A percentile compares a stretch with the other conserved stretches of the same genome.
These are phyloP conservation scores for Hydrolagus colliei DNA, from an alignment of 2,797 vertebrate genomes.

Conservation along the genomic window DNA sequence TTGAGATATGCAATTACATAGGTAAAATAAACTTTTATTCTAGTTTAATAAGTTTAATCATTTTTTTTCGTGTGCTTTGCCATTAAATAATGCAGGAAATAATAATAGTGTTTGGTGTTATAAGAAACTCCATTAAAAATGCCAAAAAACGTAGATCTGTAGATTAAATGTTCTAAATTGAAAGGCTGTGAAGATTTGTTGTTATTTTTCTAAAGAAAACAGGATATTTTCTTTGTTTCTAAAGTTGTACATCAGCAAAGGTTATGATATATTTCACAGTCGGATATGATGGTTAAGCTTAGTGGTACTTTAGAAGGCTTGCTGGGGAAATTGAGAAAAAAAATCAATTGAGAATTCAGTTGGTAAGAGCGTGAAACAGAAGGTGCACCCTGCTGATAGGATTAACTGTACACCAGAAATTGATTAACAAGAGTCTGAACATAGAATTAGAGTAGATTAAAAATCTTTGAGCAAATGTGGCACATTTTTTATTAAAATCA, in stretches of 20 bases:
- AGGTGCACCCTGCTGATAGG: neutral
- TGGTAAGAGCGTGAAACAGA: neutral
- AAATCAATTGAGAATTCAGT: neutral
- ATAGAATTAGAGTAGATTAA: neutral
- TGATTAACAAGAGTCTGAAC: neutral
- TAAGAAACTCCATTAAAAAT: neutral
- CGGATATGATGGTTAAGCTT: neutral
- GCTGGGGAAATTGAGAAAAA: neutral
- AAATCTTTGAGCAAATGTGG: neutral
- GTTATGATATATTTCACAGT: neutral
- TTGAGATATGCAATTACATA: neutral
- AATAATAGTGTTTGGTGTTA: neutral
- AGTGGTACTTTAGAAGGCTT: neutral
- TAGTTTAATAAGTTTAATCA: neutral
- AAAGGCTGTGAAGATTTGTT: neutral
- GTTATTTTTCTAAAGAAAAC: neutral
- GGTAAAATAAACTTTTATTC: neutral
- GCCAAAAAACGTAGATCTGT: neutral
- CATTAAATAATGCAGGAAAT: neutral
- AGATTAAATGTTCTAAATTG: neutral
- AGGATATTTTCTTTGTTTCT: neutral
- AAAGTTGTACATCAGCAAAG: neutral
- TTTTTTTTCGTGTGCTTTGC: neutral
- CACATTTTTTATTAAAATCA: neutral
- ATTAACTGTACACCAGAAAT: neutral